These are phyloP conservation scores for Centroberyx gerrardi DNA, from an alignment of 2,797 vertebrate genomes.

Conservation along the genomic window DNA sequence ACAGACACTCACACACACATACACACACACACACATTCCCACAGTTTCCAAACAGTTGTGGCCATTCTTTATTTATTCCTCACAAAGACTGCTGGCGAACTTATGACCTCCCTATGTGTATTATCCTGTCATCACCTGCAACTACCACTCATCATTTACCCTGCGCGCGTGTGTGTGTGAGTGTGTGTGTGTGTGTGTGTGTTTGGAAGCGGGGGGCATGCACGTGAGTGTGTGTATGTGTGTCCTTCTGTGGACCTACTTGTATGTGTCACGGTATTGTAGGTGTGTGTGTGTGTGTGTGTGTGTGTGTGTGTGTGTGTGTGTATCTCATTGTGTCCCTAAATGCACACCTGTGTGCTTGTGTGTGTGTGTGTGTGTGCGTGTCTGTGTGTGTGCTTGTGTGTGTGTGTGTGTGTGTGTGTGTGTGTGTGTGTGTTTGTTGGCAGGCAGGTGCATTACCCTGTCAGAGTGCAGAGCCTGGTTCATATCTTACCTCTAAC, in stretches of 20 bases:
- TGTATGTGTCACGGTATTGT: slow-evolving; percentile 17
- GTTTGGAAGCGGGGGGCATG: too few relatives aligned
- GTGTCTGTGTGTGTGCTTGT: slow-evolving; percentile 16
- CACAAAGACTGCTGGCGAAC: slow-evolving; percentile 18
- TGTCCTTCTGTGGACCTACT: slow-evolving; percentile 2
- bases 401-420: slow-evolving; percentile 14
- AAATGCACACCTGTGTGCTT: slow-evolving; percentile 22
- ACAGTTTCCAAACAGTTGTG: slow-evolving; percentile 22
- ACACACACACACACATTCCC: slow-evolving; percentile 8
- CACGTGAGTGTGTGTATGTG: not conserved
- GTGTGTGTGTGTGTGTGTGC: not conserved
- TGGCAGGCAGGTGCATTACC: slow-evolving; percentile 67
- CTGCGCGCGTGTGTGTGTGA: not conserved
- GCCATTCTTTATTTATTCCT: slow-evolving; percentile 45
- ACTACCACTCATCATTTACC: slow-evolving; percentile 19
- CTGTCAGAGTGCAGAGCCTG: slow-evolving; percentile 68
- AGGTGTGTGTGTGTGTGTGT: not conserved
- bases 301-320: not conserved
- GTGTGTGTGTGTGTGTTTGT: slow-evolving; percentile 21
- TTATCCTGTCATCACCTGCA: slow-evolving; percentile 33
- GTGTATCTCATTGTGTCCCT: not conserved
- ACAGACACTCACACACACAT: not conserved
- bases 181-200: not conserved
- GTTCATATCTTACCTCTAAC: slow-evolving; percentile 82
- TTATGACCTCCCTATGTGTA: slow-evolving; percentile 23